Evolutionary conservation across 2,113 vertebrate species (phyloP).

Genomic region (Desmodus rotundus): DNA sequence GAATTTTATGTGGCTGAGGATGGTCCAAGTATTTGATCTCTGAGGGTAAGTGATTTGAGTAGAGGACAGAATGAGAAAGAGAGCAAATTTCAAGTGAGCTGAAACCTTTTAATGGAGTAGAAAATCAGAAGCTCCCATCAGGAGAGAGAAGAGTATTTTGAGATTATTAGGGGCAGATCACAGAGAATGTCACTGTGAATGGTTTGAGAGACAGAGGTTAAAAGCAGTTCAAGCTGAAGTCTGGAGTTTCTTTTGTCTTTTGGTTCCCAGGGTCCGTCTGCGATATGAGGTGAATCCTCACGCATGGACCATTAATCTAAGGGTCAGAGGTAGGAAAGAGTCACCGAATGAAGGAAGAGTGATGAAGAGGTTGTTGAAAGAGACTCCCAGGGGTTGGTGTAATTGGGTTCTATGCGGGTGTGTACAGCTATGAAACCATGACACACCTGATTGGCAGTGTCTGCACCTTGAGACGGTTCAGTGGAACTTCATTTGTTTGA

Average conservation of each 20-base stretch:
- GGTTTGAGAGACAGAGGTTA: neutral
- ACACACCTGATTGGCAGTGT: neutral
- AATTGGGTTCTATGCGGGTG: neutral
- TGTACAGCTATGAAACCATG: neutral
- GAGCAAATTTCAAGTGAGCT: neutral
- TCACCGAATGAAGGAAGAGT: neutral
- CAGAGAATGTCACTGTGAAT: neutral
- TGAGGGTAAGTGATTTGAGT: neutral
- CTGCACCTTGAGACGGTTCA: neutral
- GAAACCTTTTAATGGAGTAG: neutral
- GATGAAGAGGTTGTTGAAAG: neutral
- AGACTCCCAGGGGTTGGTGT: accelerated
- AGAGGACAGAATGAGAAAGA: neutral
- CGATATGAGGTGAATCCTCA: neutral
- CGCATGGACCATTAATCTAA: neutral
- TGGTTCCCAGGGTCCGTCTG: neutral
- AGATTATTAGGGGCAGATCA: neutral
- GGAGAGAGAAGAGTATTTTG: neutral
- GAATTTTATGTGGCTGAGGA: neutral
- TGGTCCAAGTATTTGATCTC: neutral
- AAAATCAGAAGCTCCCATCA: neutral
- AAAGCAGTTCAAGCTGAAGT: neutral
- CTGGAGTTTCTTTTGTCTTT: neutral
- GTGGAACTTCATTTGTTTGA: neutral
- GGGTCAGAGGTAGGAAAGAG: neutral